Conservation (phyloP, 2,888 invertebrate genomes). For the Gymnosoma rotundatum region DNA sequence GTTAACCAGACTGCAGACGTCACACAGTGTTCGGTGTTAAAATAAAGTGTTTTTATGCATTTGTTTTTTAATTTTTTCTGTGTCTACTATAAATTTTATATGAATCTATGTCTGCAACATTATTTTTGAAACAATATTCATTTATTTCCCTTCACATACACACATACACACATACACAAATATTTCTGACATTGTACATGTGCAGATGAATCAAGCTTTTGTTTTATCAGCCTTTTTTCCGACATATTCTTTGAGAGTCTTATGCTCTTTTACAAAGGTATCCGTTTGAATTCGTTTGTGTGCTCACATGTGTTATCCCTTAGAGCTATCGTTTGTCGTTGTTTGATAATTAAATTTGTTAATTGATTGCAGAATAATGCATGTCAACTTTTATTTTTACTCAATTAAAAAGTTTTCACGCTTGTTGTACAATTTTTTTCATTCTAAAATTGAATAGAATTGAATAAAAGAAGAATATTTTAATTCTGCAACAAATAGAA, state of each 20-base stretch:
- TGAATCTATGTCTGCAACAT: slow-evolving; percentile 55
- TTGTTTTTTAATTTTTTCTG: slow-evolving; percentile 24
- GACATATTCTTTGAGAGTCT: not conserved
- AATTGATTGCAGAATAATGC: slow-evolving; percentile 68
- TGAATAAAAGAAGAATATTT: not conserved
- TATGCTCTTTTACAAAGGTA: not conserved
- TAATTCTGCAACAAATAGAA: not conserved
- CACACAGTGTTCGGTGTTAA: slow-evolving; percentile 7
- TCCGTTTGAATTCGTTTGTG: not conserved
- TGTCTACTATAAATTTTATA: slow-evolving; percentile 67
- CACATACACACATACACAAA: not conserved
- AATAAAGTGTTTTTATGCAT: slow-evolving; percentile 18
- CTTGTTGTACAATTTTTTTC: not conserved
- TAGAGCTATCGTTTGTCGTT: slow-evolving; percentile 36
- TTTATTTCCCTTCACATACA: not conserved
- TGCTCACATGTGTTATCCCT: slow-evolving; percentile 26
- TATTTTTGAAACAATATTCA: slow-evolving; percentile 22
- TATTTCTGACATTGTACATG: not conserved
- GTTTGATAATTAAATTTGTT: slow-evolving; percentile 66
- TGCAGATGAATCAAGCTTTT: slow-evolving; percentile 22
- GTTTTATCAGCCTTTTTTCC: slow-evolving; percentile 20
- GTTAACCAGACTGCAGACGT: slow-evolving; percentile 10
- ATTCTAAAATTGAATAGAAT: slow-evolving; percentile 12
- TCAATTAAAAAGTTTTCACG: slow-evolving; percentile 63
- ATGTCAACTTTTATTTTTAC: slow-evolving; percentile 63